Conservation (phyloP, 2,113 vertebrate species). For the zebrafish (Danio rerio) region GRCz12tu NC_133186.1:35279501-35280000, state of each 20-base stretch:
- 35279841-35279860: too few species aligned
- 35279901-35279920: too few species aligned
- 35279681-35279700: constrained; percentile 23
- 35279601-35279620: neutral
- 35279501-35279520: constrained; percentile 16
- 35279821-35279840: neutral
- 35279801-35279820: neutral
- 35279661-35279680: too few species aligned
- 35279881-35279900: too few species aligned
- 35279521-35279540: constrained; percentile 28
- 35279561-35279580: constrained; percentile 38
- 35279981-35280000: too few species aligned
- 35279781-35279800: neutral
- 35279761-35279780: neutral
- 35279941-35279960: too few species aligned
- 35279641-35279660: constrained; percentile 6
- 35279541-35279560: constrained; percentile 40
- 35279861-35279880: too few species aligned
- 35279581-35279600: neutral
- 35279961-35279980: too few species aligned
- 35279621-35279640: neutral
- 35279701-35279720: neutral
- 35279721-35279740: neutral
- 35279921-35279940: too few species aligned
- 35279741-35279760: neutral